phyloP scores from a whole-genome alignment of 2,113 vertebrate genomes.

The Apteryx mantelli region DNA sequence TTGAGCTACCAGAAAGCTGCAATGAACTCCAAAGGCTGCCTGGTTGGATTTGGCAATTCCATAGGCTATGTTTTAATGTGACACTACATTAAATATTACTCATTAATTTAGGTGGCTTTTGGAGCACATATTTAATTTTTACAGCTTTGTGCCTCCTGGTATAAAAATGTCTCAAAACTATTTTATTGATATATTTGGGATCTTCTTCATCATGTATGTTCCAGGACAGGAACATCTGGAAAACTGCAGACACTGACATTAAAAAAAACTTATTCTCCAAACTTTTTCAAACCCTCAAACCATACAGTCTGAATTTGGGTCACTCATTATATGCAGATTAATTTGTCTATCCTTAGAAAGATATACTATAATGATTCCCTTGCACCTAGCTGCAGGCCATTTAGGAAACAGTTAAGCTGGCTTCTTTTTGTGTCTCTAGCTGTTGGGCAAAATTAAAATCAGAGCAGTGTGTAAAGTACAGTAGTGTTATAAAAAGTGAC shows the following conservation, averaged over 20 bases:
- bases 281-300: neutral
- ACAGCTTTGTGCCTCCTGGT: neutral
- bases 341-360: neutral
- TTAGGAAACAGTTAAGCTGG: neutral
- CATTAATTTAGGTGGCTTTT: neutral
- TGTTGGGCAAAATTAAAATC: neutral
- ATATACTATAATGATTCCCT: neutral
- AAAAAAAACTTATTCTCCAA: neutral
- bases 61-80: neutral
- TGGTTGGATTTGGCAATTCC: neutral
- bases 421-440: neutral
- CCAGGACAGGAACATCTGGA: neutral
- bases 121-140: neutral
- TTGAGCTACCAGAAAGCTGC: neutral
- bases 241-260: neutral
- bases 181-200: neutral
- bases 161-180: neutral
- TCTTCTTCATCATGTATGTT: neutral
- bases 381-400: neutral
- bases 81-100: neutral
- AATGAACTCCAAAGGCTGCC: neutral
- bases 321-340: neutral
- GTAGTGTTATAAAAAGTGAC: neutral
- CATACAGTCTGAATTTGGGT: neutral
- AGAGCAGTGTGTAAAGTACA: neutral